Conservation (phyloP, 2,888 invertebrate species). For the Dynastes tityus region DNA sequence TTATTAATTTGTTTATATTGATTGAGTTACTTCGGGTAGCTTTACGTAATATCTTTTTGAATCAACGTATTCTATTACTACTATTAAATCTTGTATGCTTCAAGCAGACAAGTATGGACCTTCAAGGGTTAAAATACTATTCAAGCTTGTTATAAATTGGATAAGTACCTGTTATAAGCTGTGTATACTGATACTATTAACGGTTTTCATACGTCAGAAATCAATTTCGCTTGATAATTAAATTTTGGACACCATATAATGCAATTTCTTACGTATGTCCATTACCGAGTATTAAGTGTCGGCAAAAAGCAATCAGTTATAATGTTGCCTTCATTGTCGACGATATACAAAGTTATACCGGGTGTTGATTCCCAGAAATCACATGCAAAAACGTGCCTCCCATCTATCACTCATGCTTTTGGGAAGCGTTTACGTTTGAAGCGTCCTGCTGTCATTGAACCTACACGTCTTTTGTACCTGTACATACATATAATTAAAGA, state of each 20-base stretch:
- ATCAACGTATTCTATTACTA: too few relatives aligned
- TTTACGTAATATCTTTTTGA: too few relatives aligned
- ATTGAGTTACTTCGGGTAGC: too few relatives aligned
- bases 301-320: slow-evolving; percentile 32
- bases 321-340: slow-evolving; percentile 12
- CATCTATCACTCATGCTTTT: slow-evolving; percentile 41
- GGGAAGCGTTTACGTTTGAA: slow-evolving; percentile 24
- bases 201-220: neutral
- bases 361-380: slow-evolving; percentile 31
- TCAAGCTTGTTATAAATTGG: too few relatives aligned
- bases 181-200: too few relatives aligned
- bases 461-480: slow-evolving; percentile 10
- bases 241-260: slow-evolving; percentile 12
- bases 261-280: slow-evolving; percentile 13
- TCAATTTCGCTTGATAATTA: slow-evolving; percentile 37
- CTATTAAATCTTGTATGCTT: too few relatives aligned
- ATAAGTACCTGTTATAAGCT: too few relatives aligned
- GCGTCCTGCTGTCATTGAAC: slow-evolving; percentile 40
- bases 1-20: too few relatives aligned
- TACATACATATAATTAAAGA: slow-evolving; percentile 6
- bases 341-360: slow-evolving; percentile 23
- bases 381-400: slow-evolving; percentile 34
- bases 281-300: slow-evolving; percentile 21
- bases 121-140: too few relatives aligned
- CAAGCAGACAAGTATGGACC: too few relatives aligned